phyloP scores from a whole-genome alignment of 2,797 vertebrate species.

The Sebastes glaucus region DNA sequence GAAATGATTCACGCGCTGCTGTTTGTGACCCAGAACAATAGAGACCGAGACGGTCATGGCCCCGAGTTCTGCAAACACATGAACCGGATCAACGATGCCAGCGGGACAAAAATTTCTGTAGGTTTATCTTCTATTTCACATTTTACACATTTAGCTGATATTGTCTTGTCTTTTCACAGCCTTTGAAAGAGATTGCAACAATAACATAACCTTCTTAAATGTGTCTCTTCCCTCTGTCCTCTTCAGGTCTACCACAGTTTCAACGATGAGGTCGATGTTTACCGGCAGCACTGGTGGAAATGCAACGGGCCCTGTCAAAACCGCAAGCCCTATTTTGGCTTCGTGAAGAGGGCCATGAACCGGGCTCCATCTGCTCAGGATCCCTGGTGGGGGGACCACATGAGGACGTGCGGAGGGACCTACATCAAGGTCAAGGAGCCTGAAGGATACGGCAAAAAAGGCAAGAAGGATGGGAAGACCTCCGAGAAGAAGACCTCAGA shows the following conservation, averaged over 20 bases:
- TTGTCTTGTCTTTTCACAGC: background rate
- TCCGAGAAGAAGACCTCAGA: background rate
- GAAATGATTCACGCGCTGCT: conserved; percentile 99
- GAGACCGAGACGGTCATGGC: conserved; percentile 92
- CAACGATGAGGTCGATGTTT: conserved; percentile 90
- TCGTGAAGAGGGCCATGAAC: conserved; percentile 94
- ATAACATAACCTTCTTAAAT: background rate
- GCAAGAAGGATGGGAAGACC: conserved; percentile 47
- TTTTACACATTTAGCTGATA: background rate
- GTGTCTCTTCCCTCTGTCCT: background rate
- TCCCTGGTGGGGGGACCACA: conserved; percentile 94
- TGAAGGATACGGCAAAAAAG: conserved; percentile 88
- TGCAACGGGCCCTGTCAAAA: conserved; percentile 91
- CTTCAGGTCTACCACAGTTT: conserved; percentile 91
- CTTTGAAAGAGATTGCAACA: accelerated
- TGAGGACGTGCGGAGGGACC: conserved; percentile 87
- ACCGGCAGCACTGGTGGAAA: conserved; percentile 97
- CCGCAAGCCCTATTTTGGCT: conserved; percentile 90
- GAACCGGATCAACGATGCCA: conserved; percentile 90
- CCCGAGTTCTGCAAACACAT: conserved; percentile 98
- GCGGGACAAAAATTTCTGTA: conserved; percentile 92
- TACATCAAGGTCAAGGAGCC: conserved; percentile 94
- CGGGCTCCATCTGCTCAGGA: conserved; percentile 91
- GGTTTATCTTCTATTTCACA: background rate
- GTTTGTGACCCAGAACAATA: conserved; percentile 95